phyloP scores from a whole-genome alignment of 2,113 vertebrate species.

The Eurypyga helias region DNA sequence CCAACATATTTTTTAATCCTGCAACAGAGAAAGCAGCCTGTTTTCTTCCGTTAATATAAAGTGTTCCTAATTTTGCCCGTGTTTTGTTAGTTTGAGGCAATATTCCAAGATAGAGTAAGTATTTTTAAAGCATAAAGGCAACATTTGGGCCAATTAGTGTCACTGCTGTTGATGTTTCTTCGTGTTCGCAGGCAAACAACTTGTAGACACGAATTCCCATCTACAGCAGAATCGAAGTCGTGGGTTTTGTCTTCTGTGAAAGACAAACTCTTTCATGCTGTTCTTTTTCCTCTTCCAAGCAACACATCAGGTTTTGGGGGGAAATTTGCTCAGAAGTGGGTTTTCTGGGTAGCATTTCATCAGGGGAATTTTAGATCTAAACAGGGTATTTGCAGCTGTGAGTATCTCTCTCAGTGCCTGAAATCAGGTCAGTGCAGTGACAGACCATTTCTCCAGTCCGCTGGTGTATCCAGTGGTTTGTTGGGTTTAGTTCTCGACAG shows the following conservation, averaged over 20 bases:
- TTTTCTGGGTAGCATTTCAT: background rate
- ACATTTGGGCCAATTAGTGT: background rate
- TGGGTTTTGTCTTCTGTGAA: background rate
- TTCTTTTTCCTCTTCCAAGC: background rate
- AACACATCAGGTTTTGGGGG: fast-evolving
- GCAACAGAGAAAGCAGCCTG: background rate
- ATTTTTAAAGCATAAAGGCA: background rate
- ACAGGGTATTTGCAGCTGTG: background rate
- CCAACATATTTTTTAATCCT: background rate
- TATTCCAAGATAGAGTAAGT: background rate
- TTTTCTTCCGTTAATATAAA: background rate
- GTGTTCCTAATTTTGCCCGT: background rate
- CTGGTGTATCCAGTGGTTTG: background rate
- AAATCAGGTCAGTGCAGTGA: background rate
- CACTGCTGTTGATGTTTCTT: background rate
- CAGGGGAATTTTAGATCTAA: background rate
- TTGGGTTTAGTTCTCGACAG: background rate
- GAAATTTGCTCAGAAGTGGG: background rate
- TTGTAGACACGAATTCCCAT: background rate
- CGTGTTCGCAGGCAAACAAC: background rate
- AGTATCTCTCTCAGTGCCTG: background rate
- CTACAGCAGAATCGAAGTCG: background rate
- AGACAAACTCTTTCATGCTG: background rate
- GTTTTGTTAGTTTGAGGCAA: background rate
- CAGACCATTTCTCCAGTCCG: background rate